Evolutionary conservation across 2,113 vertebrate genomes (phyloP).

Genomic region (Zosterops pallidus): DNA sequence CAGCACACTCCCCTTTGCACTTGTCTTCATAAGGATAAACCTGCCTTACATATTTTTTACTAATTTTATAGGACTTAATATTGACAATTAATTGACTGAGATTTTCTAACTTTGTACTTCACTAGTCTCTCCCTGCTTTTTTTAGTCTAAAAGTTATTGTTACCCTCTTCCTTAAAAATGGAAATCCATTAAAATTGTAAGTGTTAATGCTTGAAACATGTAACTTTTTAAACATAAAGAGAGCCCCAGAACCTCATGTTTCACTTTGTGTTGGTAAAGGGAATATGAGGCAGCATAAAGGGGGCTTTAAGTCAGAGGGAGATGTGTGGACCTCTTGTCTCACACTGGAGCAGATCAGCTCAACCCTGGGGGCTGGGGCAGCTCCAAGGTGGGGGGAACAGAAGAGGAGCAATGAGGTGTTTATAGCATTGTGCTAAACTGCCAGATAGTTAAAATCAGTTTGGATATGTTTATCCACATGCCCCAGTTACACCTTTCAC

Average conservation of each 20-base stretch:
- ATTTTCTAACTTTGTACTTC: background rate
- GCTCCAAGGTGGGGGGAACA: background rate
- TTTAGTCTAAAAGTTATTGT: background rate
- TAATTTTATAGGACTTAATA: background rate
- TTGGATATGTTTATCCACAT: background rate
- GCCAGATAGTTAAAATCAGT: background rate
- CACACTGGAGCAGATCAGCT: background rate
- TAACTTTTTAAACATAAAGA: background rate
- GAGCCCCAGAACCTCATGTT: background rate
- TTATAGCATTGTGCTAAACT: background rate
- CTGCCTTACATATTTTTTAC: background rate
- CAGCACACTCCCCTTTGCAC: background rate
- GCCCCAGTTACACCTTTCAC: background rate
- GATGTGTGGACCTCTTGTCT: fast-evolving
- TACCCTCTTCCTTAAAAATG: background rate
- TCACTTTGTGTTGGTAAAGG: background rate
- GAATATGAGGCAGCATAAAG: background rate
- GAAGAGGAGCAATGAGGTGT: background rate
- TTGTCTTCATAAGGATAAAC: background rate
- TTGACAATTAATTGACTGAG: background rate
- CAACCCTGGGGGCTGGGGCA: background rate
- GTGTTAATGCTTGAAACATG: fast-evolving
- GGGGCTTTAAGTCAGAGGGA: background rate
- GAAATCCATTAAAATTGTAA: background rate
- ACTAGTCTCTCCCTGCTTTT: background rate